These are phyloP conservation scores for Rhopalosiphum padi DNA, from an alignment of 1,140 invertebrate genomes.

Conservation along the genomic window DNA sequence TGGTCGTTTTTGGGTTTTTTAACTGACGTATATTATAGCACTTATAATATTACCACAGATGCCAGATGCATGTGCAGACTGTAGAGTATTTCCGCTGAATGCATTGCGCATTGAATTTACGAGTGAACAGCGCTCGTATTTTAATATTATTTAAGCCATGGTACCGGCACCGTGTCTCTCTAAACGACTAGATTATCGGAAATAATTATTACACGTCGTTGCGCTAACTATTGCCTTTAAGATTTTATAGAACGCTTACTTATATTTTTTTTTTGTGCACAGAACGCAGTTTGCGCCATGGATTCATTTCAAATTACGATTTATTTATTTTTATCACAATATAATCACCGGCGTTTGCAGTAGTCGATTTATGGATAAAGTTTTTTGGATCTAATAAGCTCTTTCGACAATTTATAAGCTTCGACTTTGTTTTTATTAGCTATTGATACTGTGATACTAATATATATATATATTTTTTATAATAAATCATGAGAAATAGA, in stretches of 20 bases:
- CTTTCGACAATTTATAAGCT: slow-evolving; percentile 15
- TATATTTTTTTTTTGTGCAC: background rate
- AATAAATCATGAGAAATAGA: slow-evolving; percentile 8
- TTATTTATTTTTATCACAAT: background rate
- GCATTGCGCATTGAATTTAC: no score
- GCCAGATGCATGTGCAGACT: no score
- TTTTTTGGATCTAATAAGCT: background rate
- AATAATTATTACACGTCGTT: background rate
- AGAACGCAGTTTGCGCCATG: background rate
- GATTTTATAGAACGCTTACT: background rate
- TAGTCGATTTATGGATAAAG: slow-evolving; percentile 21
- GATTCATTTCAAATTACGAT: background rate
- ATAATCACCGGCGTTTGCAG: background rate
- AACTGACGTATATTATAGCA: no score
- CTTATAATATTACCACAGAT: no score
- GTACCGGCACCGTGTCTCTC: no score
- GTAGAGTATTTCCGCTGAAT: no score
- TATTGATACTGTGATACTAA: background rate
- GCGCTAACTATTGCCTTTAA: background rate
- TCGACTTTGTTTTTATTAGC: slow-evolving; percentile 32
- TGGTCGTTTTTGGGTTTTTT: no score
- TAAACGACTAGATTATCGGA: background rate
- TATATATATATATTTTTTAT: no score
- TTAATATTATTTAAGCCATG: no score
- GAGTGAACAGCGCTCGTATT: no score